A percentile compares a stretch with the other conserved stretches of the same genome.
These are phyloP conservation scores for Phengaris arion DNA, from an alignment of 2,888 invertebrate species.

Conservation along the genomic window DNA sequence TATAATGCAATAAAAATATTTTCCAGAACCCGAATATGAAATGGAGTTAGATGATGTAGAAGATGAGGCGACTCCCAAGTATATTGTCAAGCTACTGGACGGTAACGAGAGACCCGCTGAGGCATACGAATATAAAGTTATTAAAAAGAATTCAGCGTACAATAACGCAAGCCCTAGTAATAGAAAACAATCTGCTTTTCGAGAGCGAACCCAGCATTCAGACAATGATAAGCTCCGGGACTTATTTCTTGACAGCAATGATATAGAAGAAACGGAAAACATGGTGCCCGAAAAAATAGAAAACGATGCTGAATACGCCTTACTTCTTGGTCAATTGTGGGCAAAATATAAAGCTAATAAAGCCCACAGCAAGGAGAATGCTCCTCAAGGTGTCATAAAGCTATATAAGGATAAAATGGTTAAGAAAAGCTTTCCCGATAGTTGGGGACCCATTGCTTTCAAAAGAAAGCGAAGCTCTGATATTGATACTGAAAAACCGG, in stretches of 20 bases:
- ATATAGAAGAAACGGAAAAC: constrained; percentile 56
- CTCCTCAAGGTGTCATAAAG: constrained; percentile 68
- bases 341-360: constrained; percentile 77
- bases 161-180: constrained; percentile 34
- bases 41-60: constrained; percentile 62
- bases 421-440: constrained; percentile 68
- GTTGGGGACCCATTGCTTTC: constrained; percentile 76
- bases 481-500: constrained; percentile 48
- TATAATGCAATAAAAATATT: constrained; percentile 16
- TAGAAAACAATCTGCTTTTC: constrained; percentile 68
- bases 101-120: constrained; percentile 72
- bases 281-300: constrained; percentile 52
- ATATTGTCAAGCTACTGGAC: constrained; percentile 61
- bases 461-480: constrained; percentile 73
- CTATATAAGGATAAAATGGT: constrained; percentile 71
- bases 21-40: constrained; percentile 65
- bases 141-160: constrained; percentile 64
- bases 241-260: constrained; percentile 62
- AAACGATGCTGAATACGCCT: constrained; percentile 75
- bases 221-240: constrained; percentile 67
- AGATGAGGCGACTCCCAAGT: constrained; percentile 60
- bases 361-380: constrained; percentile 57
- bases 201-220: constrained; percentile 65
- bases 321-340: constrained; percentile 78
- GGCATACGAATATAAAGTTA: constrained; percentile 77